Base-by-base conservation (phyloP, 2,113 vertebrate species). In the Nyctereutes procyonoides region DNA sequence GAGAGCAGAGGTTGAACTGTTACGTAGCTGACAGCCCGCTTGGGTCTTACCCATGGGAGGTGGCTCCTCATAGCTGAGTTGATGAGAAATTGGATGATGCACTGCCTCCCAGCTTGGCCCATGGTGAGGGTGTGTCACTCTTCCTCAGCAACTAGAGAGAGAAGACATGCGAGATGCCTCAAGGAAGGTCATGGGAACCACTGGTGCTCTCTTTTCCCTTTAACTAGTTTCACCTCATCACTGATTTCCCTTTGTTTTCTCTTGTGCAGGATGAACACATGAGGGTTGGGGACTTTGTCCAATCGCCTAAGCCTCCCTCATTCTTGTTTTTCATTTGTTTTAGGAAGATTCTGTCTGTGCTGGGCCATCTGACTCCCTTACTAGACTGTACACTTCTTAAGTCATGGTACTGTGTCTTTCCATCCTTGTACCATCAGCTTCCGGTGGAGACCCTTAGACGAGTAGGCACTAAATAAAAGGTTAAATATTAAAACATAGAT, bases 91-190 rank as follows among this genome's bases (percentile, higher is more conserved):
- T 38, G 30, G 51, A 51, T 13, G 14, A 51, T 13, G 14, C 14
- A 11, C 4, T 17, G 24, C 1, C n/a, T 51, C 38, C 81, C 22
- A 63, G 8, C 8, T 19, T 43, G 60, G 53, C 30, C 65, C 11
- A 10, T 2, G 6, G 7, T 6, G 7, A 71, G 22, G 58, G 16
- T 0, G 16, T 0, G 43, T 6, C 26, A 15, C n/a, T 48, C 17
- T 48, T 2, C 14, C 38, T 26, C 17, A 20, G 73, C 32, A 76
- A 4, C 8, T 1, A 8, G 20, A 82, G n/a, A 48, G 20, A 19
- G 38, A 74, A 82, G 69, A 9, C 6, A 0, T 0, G 6, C 1
- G 53, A 8, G 38, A 20, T 58, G 56, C 32, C 7, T 79, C 79
- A 24, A 20, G 16, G 28, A 77, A 53, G 71, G 28, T 28, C 16